Conservation (phyloP, 1,140 invertebrate species). For the Pemphigus obesinymphae region DNA sequence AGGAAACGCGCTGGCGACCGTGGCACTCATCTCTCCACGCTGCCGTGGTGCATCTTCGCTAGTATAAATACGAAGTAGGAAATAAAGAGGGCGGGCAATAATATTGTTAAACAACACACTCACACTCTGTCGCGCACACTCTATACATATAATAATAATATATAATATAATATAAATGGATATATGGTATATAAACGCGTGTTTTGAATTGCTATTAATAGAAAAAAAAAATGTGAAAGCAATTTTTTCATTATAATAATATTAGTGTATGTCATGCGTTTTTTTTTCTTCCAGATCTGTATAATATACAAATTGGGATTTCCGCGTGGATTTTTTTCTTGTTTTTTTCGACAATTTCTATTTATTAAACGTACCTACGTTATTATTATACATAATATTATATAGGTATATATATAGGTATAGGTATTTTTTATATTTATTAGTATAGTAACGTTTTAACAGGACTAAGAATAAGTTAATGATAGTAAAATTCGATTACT, state of each 20-base stretch:
- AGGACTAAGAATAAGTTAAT: too few relatives aligned
- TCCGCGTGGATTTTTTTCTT: too few relatives aligned
- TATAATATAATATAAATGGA: not conserved
- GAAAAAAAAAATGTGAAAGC: slow-evolving; percentile 17
- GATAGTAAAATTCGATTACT: too few relatives aligned
- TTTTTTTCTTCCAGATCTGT: not conserved
- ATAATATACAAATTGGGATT: not conserved
- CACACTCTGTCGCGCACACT: not conserved
- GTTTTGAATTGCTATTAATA: not conserved
- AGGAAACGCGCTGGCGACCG: not conserved
- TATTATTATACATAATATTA: too few relatives aligned
- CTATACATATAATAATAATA: not conserved
- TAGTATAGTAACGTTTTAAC: too few relatives aligned
- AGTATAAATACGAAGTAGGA: too few relatives aligned
- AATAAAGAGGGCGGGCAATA: slow-evolving; percentile 40
- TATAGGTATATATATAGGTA: too few relatives aligned
- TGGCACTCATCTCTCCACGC: slow-evolving; percentile 5
- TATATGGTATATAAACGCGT: not conserved
- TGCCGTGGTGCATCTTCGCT: slow-evolving; percentile 23
- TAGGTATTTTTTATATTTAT: too few relatives aligned
- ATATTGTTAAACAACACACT: slow-evolving; percentile 3
- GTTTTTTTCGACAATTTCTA: too few relatives aligned
- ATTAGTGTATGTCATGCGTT: not conserved
- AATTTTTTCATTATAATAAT: not conserved
- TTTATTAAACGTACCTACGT: too few relatives aligned